These are phyloP conservation scores for Cirrhinus mrigala DNA, from an alignment of 2,797 vertebrate species.

Conservation along the genomic window DNA sequence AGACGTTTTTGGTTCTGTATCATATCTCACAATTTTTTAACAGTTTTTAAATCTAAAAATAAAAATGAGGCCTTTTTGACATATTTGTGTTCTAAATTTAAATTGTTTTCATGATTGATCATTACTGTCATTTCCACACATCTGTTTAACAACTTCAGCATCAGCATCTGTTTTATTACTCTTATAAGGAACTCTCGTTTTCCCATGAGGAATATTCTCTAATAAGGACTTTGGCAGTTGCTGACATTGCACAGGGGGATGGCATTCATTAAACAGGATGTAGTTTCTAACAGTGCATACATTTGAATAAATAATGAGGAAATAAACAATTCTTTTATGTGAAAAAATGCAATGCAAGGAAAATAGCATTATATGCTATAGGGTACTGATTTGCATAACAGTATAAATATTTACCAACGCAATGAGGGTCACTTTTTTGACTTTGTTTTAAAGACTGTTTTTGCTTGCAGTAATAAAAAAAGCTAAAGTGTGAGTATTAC, in stretches of 20 bases:
- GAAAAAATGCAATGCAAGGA: conserved; percentile 2
- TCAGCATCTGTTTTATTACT: not conserved
- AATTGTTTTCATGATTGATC: not conserved
- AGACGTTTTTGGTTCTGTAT: not conserved
- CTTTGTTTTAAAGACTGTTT: not conserved
- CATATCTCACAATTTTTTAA: not conserved
- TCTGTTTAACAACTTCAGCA: not conserved
- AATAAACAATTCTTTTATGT: not conserved
- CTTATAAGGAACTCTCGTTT: not conserved
- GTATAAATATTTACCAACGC: conserved; percentile 20
- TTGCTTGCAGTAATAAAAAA: not conserved
- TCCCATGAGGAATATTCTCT: not conserved
- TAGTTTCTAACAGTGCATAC: not conserved
- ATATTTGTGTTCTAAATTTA: not conserved
- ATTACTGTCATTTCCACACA: not conserved
- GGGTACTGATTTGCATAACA: conserved; percentile 4
- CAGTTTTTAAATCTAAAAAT: not conserved
- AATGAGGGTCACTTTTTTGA: not conserved
- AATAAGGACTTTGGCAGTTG: not conserved
- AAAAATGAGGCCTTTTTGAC: not conserved
- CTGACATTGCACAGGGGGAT: not conserved
- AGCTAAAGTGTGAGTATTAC: conserved; percentile 3
- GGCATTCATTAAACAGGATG: not conserved
- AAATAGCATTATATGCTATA: conserved; percentile 8
- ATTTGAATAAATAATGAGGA: conserved; percentile 14